Evolutionary conservation across 2,113 vertebrate genomes (phyloP), one percentile per base, ranked within the genome.

Genomic region (Argyrosomus japonicus): DNA sequence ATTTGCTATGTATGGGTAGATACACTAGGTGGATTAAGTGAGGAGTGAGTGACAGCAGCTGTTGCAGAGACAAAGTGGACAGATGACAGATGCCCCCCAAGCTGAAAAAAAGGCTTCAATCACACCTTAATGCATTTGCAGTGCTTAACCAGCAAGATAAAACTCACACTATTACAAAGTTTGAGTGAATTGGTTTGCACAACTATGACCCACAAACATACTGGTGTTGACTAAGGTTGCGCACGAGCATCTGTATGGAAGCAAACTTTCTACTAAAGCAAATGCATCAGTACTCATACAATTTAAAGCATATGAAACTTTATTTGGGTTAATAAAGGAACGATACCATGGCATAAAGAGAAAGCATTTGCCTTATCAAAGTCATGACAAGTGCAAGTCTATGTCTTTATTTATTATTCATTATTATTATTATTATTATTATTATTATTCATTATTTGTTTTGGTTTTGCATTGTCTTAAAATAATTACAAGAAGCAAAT

Each of bases 21-120:
- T 50, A 62, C 40, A 62, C 58, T n/a, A 25, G 64, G 64, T 77
- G 60, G 54, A 75, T 84, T 64, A 68, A 65, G 68, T 48, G 43
- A 61, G n/a, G 6, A 54, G 61, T 57, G 48, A 82, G 45, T 62
- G 64, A 79, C 65, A 79, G 68, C 73, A 58, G 72, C 51, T 80
- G 84, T 57, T 64, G 50, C 48, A 43, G 68, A 60, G 68, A 69
- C 25, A 21, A 43, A 82, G 68, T 70, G 56, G 70, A 82, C 67
- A 8, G 64, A 65, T 68, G 78, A 77, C 53, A 68, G 63, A 80
- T 75, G 61, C 50, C 19, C n/a, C 29, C 29, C 19, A 63, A 48
- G 29, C 45, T 75, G 48, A 67, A 57, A 36, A 57, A 14, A 47
- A 54, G 36, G 36, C 65, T 62, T 79, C 47, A 73, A 21, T 65